These are phyloP conservation scores for Sminthopsis crassicaudata DNA, from an alignment of 2,113 vertebrate species.

Conservation along the genomic window DNA sequence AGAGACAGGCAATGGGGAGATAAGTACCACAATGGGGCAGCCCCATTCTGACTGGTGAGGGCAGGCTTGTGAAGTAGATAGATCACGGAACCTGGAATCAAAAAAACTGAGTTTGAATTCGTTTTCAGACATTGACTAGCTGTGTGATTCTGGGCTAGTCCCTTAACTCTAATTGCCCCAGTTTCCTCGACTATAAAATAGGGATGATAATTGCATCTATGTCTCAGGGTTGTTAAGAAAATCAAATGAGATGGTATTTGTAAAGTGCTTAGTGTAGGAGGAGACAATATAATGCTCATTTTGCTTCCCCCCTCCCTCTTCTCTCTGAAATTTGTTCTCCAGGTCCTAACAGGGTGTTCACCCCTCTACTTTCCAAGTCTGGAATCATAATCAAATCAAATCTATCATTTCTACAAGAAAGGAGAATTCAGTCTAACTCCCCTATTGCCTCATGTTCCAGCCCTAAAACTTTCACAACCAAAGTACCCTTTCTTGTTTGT, in stretches of 20 bases:
- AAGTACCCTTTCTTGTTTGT: background rate
- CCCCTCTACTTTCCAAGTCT: background rate
- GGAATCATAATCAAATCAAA: background rate
- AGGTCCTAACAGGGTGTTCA: accelerated
- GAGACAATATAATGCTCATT: background rate
- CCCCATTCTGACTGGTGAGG: background rate
- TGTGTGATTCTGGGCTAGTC: background rate
- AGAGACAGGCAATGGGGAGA: background rate
- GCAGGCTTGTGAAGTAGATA: background rate
- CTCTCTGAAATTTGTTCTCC: background rate
- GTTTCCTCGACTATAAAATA: background rate
- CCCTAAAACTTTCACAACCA: background rate
- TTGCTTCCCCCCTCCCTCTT: background rate
- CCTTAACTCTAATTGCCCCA: background rate
- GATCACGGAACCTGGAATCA: background rate
- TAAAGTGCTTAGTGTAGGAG: background rate
- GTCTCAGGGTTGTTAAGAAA: background rate
- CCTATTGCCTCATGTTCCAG: background rate
- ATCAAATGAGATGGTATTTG: background rate
- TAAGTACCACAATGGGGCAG: background rate
- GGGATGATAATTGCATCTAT: background rate
- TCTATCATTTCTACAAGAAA: background rate
- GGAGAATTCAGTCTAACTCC: too few relatives aligned
- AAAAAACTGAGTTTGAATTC: background rate
- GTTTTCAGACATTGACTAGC: background rate